phyloP scores from a whole-genome alignment of 1,140 invertebrate species.

The Danaus melanippus region DNA sequence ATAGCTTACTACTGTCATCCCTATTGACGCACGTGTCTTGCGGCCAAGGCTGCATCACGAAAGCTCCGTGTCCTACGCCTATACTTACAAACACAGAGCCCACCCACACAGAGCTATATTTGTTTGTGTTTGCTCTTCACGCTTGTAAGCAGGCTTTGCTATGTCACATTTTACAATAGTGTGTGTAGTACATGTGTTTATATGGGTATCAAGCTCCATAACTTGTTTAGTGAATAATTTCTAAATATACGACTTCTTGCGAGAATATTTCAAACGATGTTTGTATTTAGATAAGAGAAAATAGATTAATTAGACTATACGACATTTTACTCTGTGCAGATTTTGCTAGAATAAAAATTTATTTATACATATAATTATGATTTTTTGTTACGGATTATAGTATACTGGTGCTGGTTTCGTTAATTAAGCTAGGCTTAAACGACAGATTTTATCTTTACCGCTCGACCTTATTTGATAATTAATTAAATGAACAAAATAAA shows the following conservation, averaged over 20 bases:
- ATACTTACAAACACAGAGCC: conserved; percentile 23
- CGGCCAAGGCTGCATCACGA: conserved; percentile 67
- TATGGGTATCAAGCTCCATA: conserved; percentile 40
- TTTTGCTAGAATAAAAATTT: too few relatives aligned
- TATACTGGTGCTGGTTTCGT: too few relatives aligned
- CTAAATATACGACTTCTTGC: conserved; percentile 40
- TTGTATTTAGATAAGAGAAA: too few relatives aligned
- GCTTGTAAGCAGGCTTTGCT: conserved; percentile 29
- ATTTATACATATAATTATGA: too few relatives aligned
- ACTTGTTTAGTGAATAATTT: conserved; percentile 64
- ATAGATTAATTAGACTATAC: too few relatives aligned
- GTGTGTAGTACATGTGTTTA: conserved; percentile 23
- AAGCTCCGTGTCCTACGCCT: conserved; percentile 60
- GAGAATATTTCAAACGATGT: too few relatives aligned
- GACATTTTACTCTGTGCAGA: too few relatives aligned
- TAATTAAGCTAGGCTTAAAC: too few relatives aligned
- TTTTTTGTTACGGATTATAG: too few relatives aligned
- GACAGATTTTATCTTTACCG: too few relatives aligned
- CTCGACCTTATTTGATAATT: too few relatives aligned
- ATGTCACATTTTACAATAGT: conserved; percentile 18
- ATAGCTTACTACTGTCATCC: conserved; percentile 22
- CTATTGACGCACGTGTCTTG: conserved; percentile 64
- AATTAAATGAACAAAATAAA: too few relatives aligned
- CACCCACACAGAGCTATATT: conserved; percentile 23
- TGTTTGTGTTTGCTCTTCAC: conserved; percentile 17